These are phyloP conservation scores for Lontra canadensis DNA, from an alignment of 2,113 vertebrate genomes.

Conservation along the genomic window DNA sequence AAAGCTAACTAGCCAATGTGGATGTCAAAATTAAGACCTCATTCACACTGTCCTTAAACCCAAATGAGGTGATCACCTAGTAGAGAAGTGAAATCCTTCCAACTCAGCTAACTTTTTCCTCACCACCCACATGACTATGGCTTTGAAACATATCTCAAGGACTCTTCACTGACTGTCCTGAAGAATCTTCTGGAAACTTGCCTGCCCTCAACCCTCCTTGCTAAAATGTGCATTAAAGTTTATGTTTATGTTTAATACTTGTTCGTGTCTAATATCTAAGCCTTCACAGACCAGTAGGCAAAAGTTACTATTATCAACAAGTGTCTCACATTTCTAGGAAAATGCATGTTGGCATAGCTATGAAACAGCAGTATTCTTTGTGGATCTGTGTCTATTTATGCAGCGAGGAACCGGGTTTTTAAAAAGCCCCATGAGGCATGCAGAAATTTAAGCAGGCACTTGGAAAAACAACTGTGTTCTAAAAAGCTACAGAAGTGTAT, in stretches of 20 bases:
- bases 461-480: slow-evolving; percentile 18
- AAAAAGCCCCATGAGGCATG: not conserved
- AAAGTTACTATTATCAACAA: not conserved
- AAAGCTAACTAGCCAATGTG: not conserved
- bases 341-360: not conserved
- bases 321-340: not conserved
- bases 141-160: not conserved
- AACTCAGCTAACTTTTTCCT: not conserved
- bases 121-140: not conserved
- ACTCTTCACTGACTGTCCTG: not conserved
- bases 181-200: not conserved
- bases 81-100: not conserved
- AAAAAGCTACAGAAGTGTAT: not conserved
- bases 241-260: not conserved
- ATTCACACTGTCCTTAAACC: not conserved
- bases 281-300: not conserved
- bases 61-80: not conserved
- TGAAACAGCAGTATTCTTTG: not conserved
- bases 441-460: not conserved
- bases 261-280: not conserved
- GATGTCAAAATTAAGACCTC: slow-evolving; percentile 9
- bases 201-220: not conserved
- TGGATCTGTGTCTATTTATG: not conserved
- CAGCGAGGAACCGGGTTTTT: not conserved
- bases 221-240: not conserved